Base-by-base conservation (phyloP, 1,140 invertebrate species). In the Pollicipes pollicipes region DNA sequence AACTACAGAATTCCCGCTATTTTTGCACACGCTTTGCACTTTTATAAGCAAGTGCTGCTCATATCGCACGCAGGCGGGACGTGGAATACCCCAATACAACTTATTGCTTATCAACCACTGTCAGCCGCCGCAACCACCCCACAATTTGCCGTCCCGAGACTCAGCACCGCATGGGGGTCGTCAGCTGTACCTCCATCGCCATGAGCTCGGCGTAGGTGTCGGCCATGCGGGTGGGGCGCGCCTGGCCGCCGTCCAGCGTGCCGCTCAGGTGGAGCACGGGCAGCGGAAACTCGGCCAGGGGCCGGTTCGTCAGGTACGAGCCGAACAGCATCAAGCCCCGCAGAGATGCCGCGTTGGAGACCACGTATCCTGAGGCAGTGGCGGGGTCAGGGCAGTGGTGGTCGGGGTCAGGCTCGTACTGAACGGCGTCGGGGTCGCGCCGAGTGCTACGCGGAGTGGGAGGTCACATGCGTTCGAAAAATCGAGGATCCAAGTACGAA, bases 221-320 rank as follows among this genome's bases (percentile, higher is more conserved):
- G 2, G 17, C 8, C 45, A 58, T 58, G 45, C 45, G 45, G 8
- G 45, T 58, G 45, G 45, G 45, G 13, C 45, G 45, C 6, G 45
- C 45, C 45, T 58, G 45, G 13, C 45, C 45, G 13, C 45, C 45
- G 45, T 30, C 67, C n/a, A 72, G 21, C 13, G 37, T n/a, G 27
- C 27, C 68, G 35, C 66, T 32, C n/a, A 73, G 71, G 68, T 73
- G 73, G 35, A 73, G 68, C 45, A 71, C 71, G 16, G 73, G 45
- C 21, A 73, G 37, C 8, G 71, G 32, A 26, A 32, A 58, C 45
- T 69, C 64, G 63, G 71, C 58, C 30, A 73, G 70, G 17, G 32
- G 66, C 0, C 28, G 64, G 58, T 73, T 67, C 29, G 63, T 45
- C 29, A 73, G 68, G 63, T 73, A 70, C 31, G 73, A 73, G 27